Conservation (phyloP, 2,797 vertebrate species). For the Poeciliopsis paucimaculata region DNA sequence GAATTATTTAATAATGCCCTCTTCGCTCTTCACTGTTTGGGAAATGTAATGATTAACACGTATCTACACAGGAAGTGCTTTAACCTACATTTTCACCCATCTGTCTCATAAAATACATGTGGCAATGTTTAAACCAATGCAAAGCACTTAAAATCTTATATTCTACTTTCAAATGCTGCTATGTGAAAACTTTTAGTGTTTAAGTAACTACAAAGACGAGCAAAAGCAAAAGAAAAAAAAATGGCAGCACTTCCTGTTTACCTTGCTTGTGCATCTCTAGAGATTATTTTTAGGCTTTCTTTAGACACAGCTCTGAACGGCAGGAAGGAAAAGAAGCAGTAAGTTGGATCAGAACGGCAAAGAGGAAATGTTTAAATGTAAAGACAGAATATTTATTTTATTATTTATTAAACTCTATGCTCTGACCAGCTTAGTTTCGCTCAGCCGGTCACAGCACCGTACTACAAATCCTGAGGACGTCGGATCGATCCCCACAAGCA, state of each 20-base stretch:
- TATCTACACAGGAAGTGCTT: constrained; percentile 9
- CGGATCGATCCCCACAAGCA: too few species aligned
- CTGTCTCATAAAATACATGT: not conserved
- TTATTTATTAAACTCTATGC: too few species aligned
- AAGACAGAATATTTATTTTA: not conserved
- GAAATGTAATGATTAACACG: not conserved
- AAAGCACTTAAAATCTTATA: not conserved
- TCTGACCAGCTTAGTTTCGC: too few species aligned
- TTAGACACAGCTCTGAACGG: not conserved
- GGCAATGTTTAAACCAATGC: constrained; percentile 1
- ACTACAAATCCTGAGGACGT: too few species aligned
- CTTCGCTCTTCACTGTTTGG: not conserved
- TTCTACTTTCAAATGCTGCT: not conserved
- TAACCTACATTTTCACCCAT: not conserved
- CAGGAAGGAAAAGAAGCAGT: not conserved
- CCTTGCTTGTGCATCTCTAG: not conserved
- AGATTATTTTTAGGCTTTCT: not conserved
- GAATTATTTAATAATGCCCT: constrained; percentile 15
- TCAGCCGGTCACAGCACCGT: too few species aligned
- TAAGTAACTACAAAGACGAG: not conserved
- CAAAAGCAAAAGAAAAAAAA: not conserved
- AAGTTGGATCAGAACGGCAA: not conserved
- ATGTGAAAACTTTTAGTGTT: not conserved
- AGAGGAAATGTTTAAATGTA: not conserved
- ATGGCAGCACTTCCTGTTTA: not conserved